Base-by-base conservation (phyloP, 1,140 invertebrate genomes). In the Sinella curviseta region DNA sequence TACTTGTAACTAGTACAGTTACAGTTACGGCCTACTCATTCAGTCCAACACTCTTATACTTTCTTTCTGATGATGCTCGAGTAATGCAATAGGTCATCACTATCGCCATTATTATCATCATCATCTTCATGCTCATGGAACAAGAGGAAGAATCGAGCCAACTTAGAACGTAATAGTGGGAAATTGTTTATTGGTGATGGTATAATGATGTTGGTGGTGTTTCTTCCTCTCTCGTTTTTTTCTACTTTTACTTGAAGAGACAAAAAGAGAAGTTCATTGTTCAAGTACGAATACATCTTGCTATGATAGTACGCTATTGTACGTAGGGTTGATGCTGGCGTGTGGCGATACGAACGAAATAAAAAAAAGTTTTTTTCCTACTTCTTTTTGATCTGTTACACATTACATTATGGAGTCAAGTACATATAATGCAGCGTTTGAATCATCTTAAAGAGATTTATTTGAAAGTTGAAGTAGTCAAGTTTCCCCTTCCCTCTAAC, bases 161-260 rank as follows among this genome's bases (percentile, higher is more conserved):
- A n/a, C n/a, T n/a, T n/a, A n/a, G n/a, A n/a, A n/a, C n/a, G n/a
- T n/a, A n/a, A n/a, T n/a, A 26, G 57, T 65, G 14, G 57, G 57
- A 65, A 65, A 65, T 65, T 8, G 26, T 65, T 65, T 65, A 65
- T 65, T 65, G 57, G 26, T n/a, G 57, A n/a, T 65, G 57, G 57
- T 26, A 26, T 14, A n/a, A 26, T n/a, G 26, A 65, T 16, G 57
- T 26, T 65, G 26, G 24, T 16, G 26, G 26, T 26, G 57, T 26
- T n/a, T 26, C 57, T 65, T 26, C 26, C 16, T 65, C 16, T n/a
- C 14, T 4, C 4, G 24, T 65, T 17, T n/a, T n/a, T 26, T 65
- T 65, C 39, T 12, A 48, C 8, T 16, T 65, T 65, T 65, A n/a
- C 57, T 65, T 4, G 57, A n/a, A 16, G 57, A 48, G 39, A 48